Evolutionary conservation across 2,888 invertebrate species (phyloP), one percentile per base, ranked within the genome.

Genomic region (Yponomeuta cagnagella): DNA sequence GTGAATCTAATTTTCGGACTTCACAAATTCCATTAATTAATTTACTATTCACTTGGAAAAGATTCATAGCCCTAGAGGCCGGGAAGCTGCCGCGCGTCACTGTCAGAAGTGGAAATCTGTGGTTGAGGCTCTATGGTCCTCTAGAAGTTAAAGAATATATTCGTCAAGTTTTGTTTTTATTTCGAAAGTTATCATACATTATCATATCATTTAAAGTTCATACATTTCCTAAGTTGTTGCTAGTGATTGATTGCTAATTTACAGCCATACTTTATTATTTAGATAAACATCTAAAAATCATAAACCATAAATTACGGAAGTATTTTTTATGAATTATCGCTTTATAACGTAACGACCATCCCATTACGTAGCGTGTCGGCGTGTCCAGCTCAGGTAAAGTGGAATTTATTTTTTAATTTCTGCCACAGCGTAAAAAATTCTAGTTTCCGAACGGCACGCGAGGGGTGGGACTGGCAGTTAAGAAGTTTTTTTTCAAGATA

Each of bases 281-380:
- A 58, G 52, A 58, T 58, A 58, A 58, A 58, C 2, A 15, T 58
- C 52, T 15, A 58, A 58, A 58, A 58, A 58, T 12, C 52, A 58
- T 58, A 58, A 58, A 12, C 52, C 12, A 15, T 58, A 15, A 58
- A 58, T 58, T 58, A 58, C 52, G 52, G 15, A 15, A 15, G 15
- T 64, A 30, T 64, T 64, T 64, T 64, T 23, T 67, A 67, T 67
- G 43, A 67, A 33, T 67, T 67, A 67, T 67, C 15, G 67, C 67
- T 67, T 67, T 43, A 37, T 67, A 67, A 67, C n/a, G 43, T 37
- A 67, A 67, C 67, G 67, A 67, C 67, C 6, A 33, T 30, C 67
- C 33, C 43, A 67, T 67, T 67, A 67, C 37, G 67, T 67, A 9
- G 43, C 43, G 67, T 67, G 43, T 64, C 30, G 1, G 43, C 43